These are phyloP conservation scores for Toxotes chatareus DNA, from an alignment of 2,113 vertebrate species.

Conservation along the genomic window DNA sequence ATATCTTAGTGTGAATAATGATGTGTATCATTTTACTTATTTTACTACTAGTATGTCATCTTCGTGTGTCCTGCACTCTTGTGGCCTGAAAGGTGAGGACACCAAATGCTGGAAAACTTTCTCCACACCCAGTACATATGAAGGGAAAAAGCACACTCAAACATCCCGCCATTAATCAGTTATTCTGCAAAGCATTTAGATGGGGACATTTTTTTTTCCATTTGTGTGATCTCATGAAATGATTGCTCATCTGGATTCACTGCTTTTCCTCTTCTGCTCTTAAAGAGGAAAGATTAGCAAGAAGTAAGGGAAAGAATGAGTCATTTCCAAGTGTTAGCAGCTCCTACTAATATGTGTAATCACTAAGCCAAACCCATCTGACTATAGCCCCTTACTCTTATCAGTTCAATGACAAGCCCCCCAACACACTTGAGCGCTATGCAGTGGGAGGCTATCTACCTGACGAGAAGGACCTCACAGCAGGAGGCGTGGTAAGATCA, in stretches of 20 bases:
- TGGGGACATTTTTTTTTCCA: neutral
- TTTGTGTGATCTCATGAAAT: constrained; percentile 21
- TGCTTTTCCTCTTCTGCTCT: neutral
- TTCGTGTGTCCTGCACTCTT: neutral
- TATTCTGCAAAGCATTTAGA: constrained; percentile 1
- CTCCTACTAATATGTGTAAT: constrained; percentile 11
- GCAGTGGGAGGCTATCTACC: constrained; percentile 42
- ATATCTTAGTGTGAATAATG: neutral
- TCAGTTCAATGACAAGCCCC: constrained; percentile 18
- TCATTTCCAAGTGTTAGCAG: constrained; percentile 25
- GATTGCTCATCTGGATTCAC: constrained; percentile 20
- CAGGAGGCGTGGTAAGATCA: constrained; percentile 29
- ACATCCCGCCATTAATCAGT: neutral
- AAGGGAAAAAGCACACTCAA: neutral
- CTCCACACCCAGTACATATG: neutral
- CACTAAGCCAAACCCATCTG: constrained; percentile 36
- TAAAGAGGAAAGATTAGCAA: constrained; percentile 24
- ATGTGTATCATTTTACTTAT: neutral
- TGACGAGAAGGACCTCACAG: constrained; percentile 46
- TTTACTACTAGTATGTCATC: neutral
- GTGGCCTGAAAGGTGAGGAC: neutral
- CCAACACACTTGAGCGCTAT: constrained; percentile 24
- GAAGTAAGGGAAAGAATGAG: neutral
- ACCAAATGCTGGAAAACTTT: neutral
- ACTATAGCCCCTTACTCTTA: neutral